Evolutionary conservation across 2,888 invertebrate genomes (phyloP), one percentile per base, ranked within the genome.

Genomic region (Aromia moschata): DNA sequence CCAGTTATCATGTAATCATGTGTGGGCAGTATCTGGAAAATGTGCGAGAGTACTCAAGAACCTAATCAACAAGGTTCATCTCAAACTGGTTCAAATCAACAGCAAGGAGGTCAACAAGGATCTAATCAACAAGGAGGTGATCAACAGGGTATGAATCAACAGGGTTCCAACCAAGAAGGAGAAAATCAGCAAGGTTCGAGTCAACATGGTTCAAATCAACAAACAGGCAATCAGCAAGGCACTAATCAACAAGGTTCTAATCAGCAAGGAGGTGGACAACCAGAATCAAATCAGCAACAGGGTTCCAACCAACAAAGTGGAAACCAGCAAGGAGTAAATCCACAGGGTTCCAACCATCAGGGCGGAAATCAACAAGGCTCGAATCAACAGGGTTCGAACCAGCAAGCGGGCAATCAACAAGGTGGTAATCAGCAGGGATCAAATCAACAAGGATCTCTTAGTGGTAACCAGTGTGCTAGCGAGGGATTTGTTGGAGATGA

Each of bases 401-500:
- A 53, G 41, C 61, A 58, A 25, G 33, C 60, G 5, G 44, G 51
- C 5, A 63, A 55, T 18, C 62, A 60, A 41, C 43, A 51, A n/a
- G 59, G 61, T 1, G 52, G 12, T n/a, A 52, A 57, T 25, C 58
- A 59, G 36, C 61, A 60, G 44, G 49, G 56, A 18, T 49, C 31
- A 37, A 43, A 58, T 45, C 60, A 44, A 12, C 49, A 38, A 56
- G 85, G 67, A 0, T 57, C 63, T 53, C 20, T 66, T 10, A 64
- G 54, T 38, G 67, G 65, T 11, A 52, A 58, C 17, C 40, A 72
- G 43, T 90, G 90, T 73, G 80, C 77, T 11, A 77, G 80, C 62
- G 88, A 90, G 77, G 92, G 92, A 45, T 93, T 90, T 77, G 84
- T 87, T 72, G 85, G 87, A 10, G 87, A 92, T 77, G 82, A 84